Conservation (phyloP, 2,797 vertebrate species). For the Orientallactaga sibirica region DNA sequence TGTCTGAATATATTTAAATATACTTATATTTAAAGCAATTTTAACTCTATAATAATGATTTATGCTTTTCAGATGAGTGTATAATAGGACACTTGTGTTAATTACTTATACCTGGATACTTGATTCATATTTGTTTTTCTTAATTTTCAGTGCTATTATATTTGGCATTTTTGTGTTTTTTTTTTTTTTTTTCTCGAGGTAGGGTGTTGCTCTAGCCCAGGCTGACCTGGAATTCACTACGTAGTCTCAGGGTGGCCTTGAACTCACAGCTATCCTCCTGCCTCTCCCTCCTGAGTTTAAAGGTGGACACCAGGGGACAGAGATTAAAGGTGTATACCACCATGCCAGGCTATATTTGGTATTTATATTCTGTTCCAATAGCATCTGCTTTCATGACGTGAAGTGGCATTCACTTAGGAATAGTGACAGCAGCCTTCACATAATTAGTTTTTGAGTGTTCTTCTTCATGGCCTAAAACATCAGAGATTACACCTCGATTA, state of each 20-base stretch:
- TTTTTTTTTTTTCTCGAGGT: neutral
- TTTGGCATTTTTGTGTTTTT: neutral
- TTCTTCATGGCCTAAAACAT: neutral
- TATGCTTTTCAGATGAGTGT: neutral
- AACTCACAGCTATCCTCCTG: too few species aligned
- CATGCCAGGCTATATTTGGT: neutral
- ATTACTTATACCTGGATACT: neutral
- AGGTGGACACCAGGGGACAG: too few species aligned
- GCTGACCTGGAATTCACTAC: too few species aligned
- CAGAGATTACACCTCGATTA: neutral
- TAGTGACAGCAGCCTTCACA: neutral
- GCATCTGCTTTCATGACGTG: neutral
- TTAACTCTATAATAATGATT: constrained; percentile 20
- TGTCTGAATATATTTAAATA: neutral
- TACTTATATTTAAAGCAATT: neutral
- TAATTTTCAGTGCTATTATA: constrained; percentile 14
- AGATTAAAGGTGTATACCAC: too few species aligned
- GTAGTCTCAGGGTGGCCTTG: too few species aligned
- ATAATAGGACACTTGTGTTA: neutral
- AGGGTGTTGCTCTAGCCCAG: too few species aligned
- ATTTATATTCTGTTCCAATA: neutral
- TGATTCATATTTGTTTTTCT: neutral
- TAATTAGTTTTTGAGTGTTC: neutral
- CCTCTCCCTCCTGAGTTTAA: too few species aligned
- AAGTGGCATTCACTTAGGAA: neutral